Conservation (phyloP, 2,888 invertebrate species). For the Microplitis manilae region DNA sequence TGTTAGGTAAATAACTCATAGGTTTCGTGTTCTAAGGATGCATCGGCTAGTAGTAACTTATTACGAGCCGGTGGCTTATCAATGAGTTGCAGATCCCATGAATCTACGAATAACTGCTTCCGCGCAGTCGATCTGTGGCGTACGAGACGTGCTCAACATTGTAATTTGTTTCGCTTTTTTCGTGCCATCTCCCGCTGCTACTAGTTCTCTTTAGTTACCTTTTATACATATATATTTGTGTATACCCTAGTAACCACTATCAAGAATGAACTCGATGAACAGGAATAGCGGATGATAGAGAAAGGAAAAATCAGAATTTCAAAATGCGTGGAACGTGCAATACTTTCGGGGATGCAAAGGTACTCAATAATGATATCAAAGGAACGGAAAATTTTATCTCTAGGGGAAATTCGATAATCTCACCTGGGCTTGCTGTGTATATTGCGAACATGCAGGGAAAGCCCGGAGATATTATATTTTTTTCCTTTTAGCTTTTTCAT, state of each 20-base stretch:
- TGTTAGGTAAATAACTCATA: constrained; percentile 17
- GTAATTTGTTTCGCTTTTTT: constrained; percentile 31
- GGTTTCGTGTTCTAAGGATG: constrained; percentile 26
- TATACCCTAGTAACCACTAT: neutral
- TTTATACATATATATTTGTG: neutral
- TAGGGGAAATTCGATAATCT: constrained; percentile 17
- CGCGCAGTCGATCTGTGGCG: constrained; percentile 35
- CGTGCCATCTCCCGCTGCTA: neutral
- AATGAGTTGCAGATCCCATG: constrained; percentile 41
- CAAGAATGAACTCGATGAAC: neutral
- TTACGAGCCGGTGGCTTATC: constrained; percentile 44
- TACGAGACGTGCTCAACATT: constrained; percentile 46
- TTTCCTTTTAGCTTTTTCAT: constrained; percentile 14
- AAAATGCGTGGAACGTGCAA: constrained; percentile 31
- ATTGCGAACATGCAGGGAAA: neutral
- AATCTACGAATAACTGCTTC: constrained; percentile 47
- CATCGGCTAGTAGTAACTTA: constrained; percentile 33
- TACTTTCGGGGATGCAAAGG: constrained; percentile 24
- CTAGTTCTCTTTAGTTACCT: neutral
- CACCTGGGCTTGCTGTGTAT: neutral
- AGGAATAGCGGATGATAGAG: neutral
- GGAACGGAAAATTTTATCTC: constrained; percentile 26
- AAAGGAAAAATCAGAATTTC: constrained; percentile 26
- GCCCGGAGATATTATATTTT: constrained; percentile 7
- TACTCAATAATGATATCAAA: constrained; percentile 39